A percentile compares a stretch with the other conserved stretches of the same genome.
phyloP scores from a whole-genome alignment of 2,888 invertebrate genomes.

The Eudasyphora cyanicolor region DNA sequence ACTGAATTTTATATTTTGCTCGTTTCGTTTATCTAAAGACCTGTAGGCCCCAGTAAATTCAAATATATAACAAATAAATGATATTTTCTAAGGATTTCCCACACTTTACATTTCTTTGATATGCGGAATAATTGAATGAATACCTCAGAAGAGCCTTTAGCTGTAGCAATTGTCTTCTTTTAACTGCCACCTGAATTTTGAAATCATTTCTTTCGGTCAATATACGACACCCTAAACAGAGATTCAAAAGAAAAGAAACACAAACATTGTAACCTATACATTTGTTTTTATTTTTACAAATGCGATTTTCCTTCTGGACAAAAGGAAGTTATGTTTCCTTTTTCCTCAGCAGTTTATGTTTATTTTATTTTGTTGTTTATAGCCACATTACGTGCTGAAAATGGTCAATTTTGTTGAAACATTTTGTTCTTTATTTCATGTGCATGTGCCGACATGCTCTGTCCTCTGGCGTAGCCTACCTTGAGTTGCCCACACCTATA shows the following conservation, averaged over 20 bases:
- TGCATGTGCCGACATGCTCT: too few species aligned
- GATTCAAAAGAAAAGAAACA: not conserved
- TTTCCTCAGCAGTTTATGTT: slow-evolving; percentile 14
- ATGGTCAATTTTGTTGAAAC: slow-evolving; percentile 58
- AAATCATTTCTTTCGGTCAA: not conserved
- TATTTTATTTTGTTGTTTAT: slow-evolving; percentile 37
- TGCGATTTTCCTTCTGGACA: not conserved
- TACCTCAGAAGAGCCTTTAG: not conserved
- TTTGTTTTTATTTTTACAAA: not conserved
- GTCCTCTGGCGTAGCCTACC: too few species aligned
- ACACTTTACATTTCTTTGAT: too few species aligned
- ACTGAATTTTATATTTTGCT: too few species aligned
- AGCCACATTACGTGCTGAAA: slow-evolving; percentile 60
- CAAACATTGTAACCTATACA: not conserved
- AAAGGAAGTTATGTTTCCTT: not conserved
- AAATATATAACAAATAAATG: too few species aligned
- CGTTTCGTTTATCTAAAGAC: too few species aligned
- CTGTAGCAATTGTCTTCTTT: not conserved
- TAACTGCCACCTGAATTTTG: not conserved
- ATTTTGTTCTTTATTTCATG: slow-evolving; percentile 34
- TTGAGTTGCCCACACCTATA: slow-evolving; percentile 4
- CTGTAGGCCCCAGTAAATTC: too few species aligned
- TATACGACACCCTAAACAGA: not conserved
- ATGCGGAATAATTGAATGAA: too few species aligned
- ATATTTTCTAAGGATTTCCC: too few species aligned